phyloP scores from a whole-genome alignment of 2,888 invertebrate species.

The Xestia ashworthii region DNA sequence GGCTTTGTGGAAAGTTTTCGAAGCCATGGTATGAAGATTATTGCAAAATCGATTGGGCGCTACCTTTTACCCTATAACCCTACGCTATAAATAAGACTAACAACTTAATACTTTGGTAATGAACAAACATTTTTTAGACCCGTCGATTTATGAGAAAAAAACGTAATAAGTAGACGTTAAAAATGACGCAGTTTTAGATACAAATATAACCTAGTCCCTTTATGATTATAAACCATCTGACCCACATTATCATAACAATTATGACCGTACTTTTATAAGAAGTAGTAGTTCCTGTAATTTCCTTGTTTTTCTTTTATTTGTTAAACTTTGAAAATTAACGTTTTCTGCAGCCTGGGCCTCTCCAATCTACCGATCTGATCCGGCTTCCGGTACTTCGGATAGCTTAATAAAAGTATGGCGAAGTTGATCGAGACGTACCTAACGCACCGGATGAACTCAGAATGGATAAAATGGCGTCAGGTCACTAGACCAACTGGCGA shows the following conservation, averaged over 20 bases:
- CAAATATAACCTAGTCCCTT: too few relatives aligned
- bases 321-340: too few relatives aligned
- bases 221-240: conserved; percentile 3
- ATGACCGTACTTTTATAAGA: background rate
- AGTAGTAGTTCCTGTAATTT: background rate
- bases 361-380: background rate
- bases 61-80: too few relatives aligned
- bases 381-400: background rate
- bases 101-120: too few relatives aligned
- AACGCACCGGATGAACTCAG: background rate
- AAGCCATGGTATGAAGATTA: too few relatives aligned
- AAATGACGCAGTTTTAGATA: too few relatives aligned
- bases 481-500: background rate
- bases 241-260: conserved; percentile 3
- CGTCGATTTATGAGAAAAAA: too few relatives aligned
- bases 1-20: too few relatives aligned
- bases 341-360: background rate
- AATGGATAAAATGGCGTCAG: background rate
- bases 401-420: background rate
- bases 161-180: too few relatives aligned
- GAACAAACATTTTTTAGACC: too few relatives aligned
- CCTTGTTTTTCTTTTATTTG: background rate
- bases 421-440: background rate
- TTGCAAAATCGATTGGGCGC: too few relatives aligned
- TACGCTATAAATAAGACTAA: too few relatives aligned